Conservation (phyloP, 2,888 invertebrate genomes). For the Watsonalla binaria region DNA sequence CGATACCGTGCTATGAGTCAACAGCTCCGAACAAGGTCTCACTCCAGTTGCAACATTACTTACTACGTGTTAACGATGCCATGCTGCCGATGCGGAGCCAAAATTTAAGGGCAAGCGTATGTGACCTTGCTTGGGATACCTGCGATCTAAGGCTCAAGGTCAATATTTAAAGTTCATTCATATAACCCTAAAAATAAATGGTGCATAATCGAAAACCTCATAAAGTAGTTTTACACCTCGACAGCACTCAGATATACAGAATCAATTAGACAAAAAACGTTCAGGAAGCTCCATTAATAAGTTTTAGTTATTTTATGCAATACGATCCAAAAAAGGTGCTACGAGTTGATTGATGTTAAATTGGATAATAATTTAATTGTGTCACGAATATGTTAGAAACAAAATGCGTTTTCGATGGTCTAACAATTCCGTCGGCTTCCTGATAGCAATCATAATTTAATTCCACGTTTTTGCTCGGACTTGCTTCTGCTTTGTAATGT, state of each 20-base stretch:
- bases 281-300: neutral
- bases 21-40: conserved; percentile 53
- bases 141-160: no score
- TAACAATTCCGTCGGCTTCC: conserved; percentile 39
- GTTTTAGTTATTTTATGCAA: neutral
- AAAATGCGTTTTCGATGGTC: conserved; percentile 27
- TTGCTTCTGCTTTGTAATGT: conserved; percentile 34
- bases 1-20: conserved; percentile 57
- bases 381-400: neutral
- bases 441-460: conserved; percentile 64
- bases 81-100: conserved; percentile 31
- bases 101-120: conserved; percentile 45
- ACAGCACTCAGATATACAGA: conserved; percentile 7
- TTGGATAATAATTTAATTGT: conserved; percentile 2
- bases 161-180: no score
- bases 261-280: conserved; percentile 1
- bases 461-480: conserved; percentile 46
- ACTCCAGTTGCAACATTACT: conserved; percentile 41
- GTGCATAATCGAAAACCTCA: neutral
- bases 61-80: conserved; percentile 62
- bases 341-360: neutral
- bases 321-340: neutral
- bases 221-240: neutral
- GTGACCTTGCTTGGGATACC: conserved; percentile 3
- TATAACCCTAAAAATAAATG: neutral